Base-by-base conservation (phyloP, 2,888 invertebrate genomes). In the Sturmia bella region DNA sequence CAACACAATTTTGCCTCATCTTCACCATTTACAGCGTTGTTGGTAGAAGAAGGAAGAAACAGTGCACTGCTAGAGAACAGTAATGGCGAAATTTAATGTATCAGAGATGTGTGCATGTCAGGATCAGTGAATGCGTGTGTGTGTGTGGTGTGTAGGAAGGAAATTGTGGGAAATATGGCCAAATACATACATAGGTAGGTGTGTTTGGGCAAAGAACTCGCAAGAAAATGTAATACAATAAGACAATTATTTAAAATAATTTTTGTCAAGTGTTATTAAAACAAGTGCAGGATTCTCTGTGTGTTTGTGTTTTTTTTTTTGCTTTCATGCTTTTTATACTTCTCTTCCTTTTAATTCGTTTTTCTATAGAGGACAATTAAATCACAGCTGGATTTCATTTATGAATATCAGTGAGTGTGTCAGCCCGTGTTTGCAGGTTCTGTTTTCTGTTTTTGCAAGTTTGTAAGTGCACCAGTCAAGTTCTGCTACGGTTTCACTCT, bases 171-270 rank as follows among this genome's bases (percentile, higher is more conserved):
- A 39, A 57, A 48, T 57, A 13, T 15, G 7, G 7, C 4, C 21
- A 13, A 21, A 70, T 59, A 15, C n/a, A n/a, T n/a, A n/a, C n/a
- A n/a, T n/a, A n/a, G n/a, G n/a, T n/a, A n/a, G n/a, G n/a, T n/a
- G n/a, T 32, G 9, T 32, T 37, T 21, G 17, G 2, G 24, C 48
- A 59, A 48, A 19, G 52, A 52, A 54, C 52, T 24, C 27, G 52
- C 15, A 52, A 57, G 66, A 63, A 70, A 63, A 37, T 76, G 56
- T 64, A 50, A 77, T 73, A 81, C 77, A 73, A 77, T 77, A 68
- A 73, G 56, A 81, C 81, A 73, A 77, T 81, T 77, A 81, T 77
- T 77, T 79, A 59, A 73, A 79, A 73, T 68, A 66, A 72, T 73
- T 79, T 79, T 66, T 73, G 59, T 79, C 72, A 73, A 73, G 66